Base-by-base conservation (phyloP, 2,113 vertebrate genomes). In the Alligator sinensis region DNA sequence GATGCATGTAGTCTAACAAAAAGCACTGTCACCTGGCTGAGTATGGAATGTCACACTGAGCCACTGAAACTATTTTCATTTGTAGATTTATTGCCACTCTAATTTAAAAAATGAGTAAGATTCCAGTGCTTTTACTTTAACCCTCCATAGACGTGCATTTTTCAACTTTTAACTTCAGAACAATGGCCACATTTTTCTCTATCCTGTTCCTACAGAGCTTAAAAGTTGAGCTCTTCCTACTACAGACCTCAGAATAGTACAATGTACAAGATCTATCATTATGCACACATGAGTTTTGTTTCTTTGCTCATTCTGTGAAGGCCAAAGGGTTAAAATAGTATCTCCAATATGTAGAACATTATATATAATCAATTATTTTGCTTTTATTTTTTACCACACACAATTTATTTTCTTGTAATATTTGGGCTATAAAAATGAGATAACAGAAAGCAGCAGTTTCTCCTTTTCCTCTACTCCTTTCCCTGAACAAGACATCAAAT, bases 191-290 rank as follows among this genome's bases (percentile, higher is more conserved):
- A 28, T 1, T 4, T n/a, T 17, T 58, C n/a, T 4, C 16, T 18
- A 22, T 6, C 25, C 13, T 62, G 64, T 38, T 72, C 16, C 61
- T 17, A 30, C 3, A 11, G n/a, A 64, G 9, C 10, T 24, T 22
- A 12, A 11, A 30, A 5, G 34, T 0, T 0, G 0, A 15, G 3
- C 22, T 57, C 59, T 38, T 27, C 57, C 38, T 5, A 8, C 54
- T 18, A 4, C 3, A 1, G 6, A 1, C 19, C 74, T 60, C 9
- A 30, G 64, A 60, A 47, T 5, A 55, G 6, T 8, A 55, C 7
- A 55, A 12, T 22, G 38, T 34, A 6, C 19, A 57, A 86, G 66
- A 58, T 62, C 2, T 25, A 22, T 25, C 16, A 14, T 5, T 11
- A 76, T 70, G 17, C n/a, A 30, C 38, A 47, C 63, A 59, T 30